Evolutionary conservation across 2,888 invertebrate species (phyloP), one percentile per base, ranked within the genome.

Genomic region (Parnassius glacialis): DNA sequence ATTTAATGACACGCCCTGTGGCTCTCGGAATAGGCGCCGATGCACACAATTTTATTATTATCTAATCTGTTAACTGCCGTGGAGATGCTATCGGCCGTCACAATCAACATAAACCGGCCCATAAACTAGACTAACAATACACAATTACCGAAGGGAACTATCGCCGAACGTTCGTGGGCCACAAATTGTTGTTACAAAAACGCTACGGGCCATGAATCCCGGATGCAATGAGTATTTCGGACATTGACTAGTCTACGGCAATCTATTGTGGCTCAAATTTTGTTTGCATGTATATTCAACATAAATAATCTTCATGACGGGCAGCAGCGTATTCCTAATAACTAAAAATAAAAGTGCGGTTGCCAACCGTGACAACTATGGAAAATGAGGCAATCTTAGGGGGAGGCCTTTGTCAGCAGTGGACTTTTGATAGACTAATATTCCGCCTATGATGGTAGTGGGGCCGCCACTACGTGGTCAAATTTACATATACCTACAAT

Each of bases 171-270:
- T 64, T 55, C 47, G 57, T 25, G n/a, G n/a, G 42, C 52, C 47
- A 58, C 60, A 50, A 50, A 50, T 63, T 59, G 64, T 61, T 59
- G 64, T 52, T 56, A 56, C 62, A 61, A 65, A 65, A 64, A 65
- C 50, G 64, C 68, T 64, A 73, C 68, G 74, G 68, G 54, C 69
- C 77, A 76, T 75, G 74, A 74, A 75, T 66, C 68, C 65, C 54
- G 65, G 61, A 71, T 68, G 70, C 70, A 69, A 67, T 59, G 66
- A 68, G 67, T 44, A 67, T 69, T 69, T 68, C 58, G 66, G 66
- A 55, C 67, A 66, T 66, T 65, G 16, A 53, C 53, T 51, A 48
- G n/a, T 25, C 47, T 13, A 41, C 47, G 41, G 42, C 47, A 54
- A 45, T 25, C 60, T 52, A 64, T 66, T 65, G 66, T 68, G 52